phyloP scores from a whole-genome alignment of 2,888 invertebrate genomes.

The Norana najaformis region DNA sequence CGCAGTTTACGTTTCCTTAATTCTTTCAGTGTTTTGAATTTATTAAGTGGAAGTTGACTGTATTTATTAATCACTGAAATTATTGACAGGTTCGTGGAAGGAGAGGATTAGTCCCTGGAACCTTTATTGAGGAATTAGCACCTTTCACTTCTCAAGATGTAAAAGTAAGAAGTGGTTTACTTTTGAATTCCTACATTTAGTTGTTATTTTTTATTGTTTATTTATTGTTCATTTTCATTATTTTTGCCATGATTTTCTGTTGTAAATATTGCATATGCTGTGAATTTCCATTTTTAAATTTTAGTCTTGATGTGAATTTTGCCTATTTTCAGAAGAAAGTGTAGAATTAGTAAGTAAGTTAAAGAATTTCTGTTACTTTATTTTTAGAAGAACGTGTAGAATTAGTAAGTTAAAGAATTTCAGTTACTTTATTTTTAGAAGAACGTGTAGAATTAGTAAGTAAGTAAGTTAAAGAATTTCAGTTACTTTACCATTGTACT shows the following conservation, averaged over 20 bases:
- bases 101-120: slow-evolving; percentile 17
- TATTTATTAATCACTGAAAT: background rate
- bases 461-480: background rate
- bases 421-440: background rate
- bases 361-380: background rate
- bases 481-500: background rate
- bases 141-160: slow-evolving; percentile 18
- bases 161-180: background rate
- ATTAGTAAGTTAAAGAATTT: background rate
- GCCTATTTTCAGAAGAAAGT: background rate
- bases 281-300: background rate
- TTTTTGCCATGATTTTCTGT: background rate
- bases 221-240: background rate
- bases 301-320: background rate
- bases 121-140: slow-evolving; percentile 9
- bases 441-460: no score
- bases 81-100: slow-evolving; percentile 18
- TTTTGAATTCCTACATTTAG: background rate
- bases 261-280: background rate
- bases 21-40: background rate
- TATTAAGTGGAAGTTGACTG: background rate
- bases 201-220: background rate
- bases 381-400: background rate
- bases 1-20: background rate
- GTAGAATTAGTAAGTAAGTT: background rate